Evolutionary conservation across 2,888 invertebrate species (phyloP).

Genomic region (Hypercompe scribonia): DNA sequence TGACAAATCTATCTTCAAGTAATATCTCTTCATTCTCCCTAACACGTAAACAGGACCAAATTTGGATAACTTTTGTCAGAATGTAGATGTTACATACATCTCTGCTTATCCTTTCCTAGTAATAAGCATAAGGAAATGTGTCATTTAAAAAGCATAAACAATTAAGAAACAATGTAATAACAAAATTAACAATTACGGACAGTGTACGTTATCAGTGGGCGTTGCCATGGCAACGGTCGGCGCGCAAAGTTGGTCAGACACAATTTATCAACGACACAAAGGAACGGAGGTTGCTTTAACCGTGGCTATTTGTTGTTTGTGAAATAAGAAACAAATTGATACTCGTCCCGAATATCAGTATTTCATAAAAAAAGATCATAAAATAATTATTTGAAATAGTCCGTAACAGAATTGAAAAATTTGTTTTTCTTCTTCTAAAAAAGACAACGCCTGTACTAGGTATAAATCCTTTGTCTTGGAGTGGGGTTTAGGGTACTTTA

Average conservation of each 20-base stretch:
- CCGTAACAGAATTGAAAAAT: too few species aligned
- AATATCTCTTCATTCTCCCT: too few species aligned
- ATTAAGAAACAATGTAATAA: neutral
- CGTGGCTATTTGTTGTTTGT: neutral
- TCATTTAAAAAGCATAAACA: neutral
- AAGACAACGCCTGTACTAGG: too few species aligned
- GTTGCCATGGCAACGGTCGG: neutral
- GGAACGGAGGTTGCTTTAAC: neutral
- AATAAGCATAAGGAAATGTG: neutral
- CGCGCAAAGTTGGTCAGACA: neutral
- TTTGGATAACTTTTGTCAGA: neutral
- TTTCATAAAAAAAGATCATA: neutral
- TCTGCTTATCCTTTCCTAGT: neutral
- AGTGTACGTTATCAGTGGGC: neutral
- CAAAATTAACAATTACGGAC: neutral
- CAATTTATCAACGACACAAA: constrained; percentile 1
- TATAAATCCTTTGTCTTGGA: too few species aligned
- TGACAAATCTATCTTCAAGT: too few species aligned
- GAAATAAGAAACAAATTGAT: neutral
- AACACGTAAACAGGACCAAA: too few species aligned
- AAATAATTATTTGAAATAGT: neutral
- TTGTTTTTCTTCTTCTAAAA: too few species aligned
- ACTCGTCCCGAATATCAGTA: neutral
- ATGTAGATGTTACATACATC: neutral
- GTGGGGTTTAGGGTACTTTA: too few species aligned